Conservation (phyloP, 2,797 vertebrate species). For the Podargus strigoides region DNA sequence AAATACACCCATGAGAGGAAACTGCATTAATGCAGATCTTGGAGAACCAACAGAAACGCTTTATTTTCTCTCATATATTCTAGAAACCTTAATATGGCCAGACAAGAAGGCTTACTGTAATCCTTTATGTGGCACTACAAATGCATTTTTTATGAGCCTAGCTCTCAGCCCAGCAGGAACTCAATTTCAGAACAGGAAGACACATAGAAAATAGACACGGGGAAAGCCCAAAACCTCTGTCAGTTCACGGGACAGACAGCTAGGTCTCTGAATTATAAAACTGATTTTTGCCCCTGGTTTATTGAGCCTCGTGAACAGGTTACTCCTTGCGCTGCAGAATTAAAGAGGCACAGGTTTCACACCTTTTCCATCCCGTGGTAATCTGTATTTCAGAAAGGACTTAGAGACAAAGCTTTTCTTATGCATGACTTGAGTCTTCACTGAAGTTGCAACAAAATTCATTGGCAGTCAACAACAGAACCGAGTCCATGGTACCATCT, state of each 20-base stretch:
- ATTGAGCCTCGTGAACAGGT: not conserved
- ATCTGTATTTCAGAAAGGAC: not conserved
- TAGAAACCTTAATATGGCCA: not conserved
- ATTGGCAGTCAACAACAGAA: not conserved
- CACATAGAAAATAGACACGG: not conserved
- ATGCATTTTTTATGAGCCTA: not conserved
- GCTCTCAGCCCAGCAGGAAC: not conserved
- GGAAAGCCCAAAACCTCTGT: not conserved
- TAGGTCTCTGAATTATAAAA: not conserved
- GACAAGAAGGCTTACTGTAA: not conserved
- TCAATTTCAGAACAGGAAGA: not conserved
- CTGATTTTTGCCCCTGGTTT: not conserved
- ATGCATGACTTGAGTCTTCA: not conserved
- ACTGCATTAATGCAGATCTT: not conserved
- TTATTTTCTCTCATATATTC: not conserved
- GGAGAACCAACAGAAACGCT: not conserved
- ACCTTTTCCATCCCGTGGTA: not conserved
- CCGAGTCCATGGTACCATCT: fast-evolving
- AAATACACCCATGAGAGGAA: not conserved
- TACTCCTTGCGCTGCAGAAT: not conserved
- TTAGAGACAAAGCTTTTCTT: not conserved
- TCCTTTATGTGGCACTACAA: not conserved
- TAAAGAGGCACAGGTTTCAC: not conserved
- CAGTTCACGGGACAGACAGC: not conserved
- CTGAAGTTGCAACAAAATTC: not conserved